Percentiles rank a stretch among this genome's conserved stretches.
phyloP scores from a whole-genome alignment of 2,888 invertebrate species.

The Chrysina gloriosa region DNA sequence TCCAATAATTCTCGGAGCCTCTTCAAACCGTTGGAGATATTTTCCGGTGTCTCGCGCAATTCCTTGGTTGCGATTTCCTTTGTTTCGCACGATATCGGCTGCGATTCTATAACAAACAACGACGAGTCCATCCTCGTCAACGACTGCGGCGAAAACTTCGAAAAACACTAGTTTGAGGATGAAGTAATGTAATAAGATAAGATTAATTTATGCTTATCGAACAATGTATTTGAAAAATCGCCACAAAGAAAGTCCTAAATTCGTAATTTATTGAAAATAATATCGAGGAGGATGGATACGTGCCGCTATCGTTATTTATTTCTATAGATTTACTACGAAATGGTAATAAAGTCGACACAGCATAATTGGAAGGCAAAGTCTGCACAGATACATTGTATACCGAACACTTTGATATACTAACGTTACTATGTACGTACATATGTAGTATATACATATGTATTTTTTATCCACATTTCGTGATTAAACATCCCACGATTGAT shows the following conservation, averaged over 20 bases:
- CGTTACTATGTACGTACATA: no score
- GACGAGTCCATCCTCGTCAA: slow-evolving; percentile 41
- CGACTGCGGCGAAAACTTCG: not conserved
- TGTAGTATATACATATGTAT: no score
- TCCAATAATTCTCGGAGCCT: slow-evolving; percentile 72
- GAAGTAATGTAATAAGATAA: not conserved
- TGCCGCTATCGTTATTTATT: no score
- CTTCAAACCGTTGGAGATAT: slow-evolving; percentile 71
- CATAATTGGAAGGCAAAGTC: no score
- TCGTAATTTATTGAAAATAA: not conserved
- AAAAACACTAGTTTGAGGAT: not conserved
- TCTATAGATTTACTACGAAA: no score
- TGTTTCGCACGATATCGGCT: slow-evolving; percentile 67
- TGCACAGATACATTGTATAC: no score
- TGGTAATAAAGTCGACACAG: no score
- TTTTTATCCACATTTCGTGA: no score
- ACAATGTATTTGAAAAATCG: not conserved
- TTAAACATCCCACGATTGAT: no score
- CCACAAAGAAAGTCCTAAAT: not conserved
- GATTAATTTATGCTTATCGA: not conserved
- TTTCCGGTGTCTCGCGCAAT: slow-evolving; percentile 79
- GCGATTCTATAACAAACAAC: slow-evolving; percentile 70
- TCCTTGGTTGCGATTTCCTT: slow-evolving; percentile 72
- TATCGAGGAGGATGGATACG: no score
- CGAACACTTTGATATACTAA: no score